Conservation (phyloP, 2,113 vertebrate genomes). For the Phrynosoma platyrhinos region DNA sequence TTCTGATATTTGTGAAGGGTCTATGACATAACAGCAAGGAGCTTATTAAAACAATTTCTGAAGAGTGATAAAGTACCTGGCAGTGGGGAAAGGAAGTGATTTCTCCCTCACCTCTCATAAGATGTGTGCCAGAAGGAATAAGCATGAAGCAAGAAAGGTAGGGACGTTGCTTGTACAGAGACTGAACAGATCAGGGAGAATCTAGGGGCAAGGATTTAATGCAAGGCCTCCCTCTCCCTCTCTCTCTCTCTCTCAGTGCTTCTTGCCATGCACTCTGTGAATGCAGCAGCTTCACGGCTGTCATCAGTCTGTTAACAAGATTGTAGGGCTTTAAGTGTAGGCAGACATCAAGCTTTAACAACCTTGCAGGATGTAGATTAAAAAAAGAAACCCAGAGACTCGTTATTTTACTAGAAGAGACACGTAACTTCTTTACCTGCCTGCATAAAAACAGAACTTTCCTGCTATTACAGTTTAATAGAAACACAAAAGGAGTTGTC, state of each 20-base stretch:
- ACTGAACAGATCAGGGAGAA: conserved; percentile 41
- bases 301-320: conserved; percentile 63
- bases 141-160: conserved; percentile 39
- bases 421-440: conserved; percentile 30
- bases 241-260: not conserved
- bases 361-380: conserved; percentile 49
- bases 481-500: not conserved
- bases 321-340: conserved; percentile 53
- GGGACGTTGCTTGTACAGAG: conserved; percentile 36
- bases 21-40: conserved; percentile 38
- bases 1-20: conserved; percentile 56
- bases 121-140: not conserved
- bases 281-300: conserved; percentile 61
- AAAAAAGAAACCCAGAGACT: conserved; percentile 22
- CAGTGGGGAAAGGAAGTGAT: conserved; percentile 15
- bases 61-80: conserved; percentile 45
- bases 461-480: not conserved
- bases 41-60: conserved; percentile 62
- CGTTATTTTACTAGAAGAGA: conserved; percentile 46
- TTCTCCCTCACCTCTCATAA: conserved; percentile 19
- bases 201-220: conserved; percentile 62
- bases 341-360: conserved; percentile 55
- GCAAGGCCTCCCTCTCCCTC: conserved; percentile 28
- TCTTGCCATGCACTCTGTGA: conserved; percentile 44
- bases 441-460: conserved; percentile 15